phyloP scores from a whole-genome alignment of 2,113 vertebrate genomes.

The Actenoides hombroni region DNA sequence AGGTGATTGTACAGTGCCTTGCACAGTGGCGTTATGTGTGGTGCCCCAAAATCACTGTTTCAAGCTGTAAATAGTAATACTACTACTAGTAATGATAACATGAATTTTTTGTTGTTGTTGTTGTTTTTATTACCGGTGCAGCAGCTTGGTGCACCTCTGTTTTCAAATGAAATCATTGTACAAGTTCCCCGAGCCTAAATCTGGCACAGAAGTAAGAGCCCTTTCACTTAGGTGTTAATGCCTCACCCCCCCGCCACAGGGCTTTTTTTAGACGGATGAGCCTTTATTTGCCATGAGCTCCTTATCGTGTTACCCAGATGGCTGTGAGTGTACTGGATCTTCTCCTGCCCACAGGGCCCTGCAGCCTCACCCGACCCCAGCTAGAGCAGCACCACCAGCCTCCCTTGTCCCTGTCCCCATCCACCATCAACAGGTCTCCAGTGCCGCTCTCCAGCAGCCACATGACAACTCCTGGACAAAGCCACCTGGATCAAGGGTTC shows the following conservation, averaged over 20 bases:
- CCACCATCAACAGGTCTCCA: not conserved
- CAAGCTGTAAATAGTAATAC: not conserved
- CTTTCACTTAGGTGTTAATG: not conserved
- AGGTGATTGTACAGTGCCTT: not conserved
- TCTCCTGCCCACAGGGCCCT: not conserved
- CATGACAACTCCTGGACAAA: not conserved
- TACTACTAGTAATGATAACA: not conserved
- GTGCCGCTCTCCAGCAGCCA: not conserved
- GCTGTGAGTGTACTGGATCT: not conserved
- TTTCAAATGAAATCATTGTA: not conserved
- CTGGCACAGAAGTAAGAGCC: not conserved
- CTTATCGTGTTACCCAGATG: not conserved
- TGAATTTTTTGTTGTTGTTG: not conserved
- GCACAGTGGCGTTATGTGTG: not conserved
- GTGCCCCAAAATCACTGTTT: not conserved
- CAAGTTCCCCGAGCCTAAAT: not conserved
- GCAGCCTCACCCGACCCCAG: not conserved
- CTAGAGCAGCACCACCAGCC: not conserved
- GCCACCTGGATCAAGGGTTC: not conserved
- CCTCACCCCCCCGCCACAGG: not conserved
- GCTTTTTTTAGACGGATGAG: slow-evolving; percentile 15
- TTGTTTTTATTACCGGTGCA: accelerated
- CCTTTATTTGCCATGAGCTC: not conserved
- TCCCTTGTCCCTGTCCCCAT: not conserved
- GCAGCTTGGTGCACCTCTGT: not conserved